Conservation (phyloP, 2,888 invertebrate genomes). For the Drosophila testacea region DNA sequence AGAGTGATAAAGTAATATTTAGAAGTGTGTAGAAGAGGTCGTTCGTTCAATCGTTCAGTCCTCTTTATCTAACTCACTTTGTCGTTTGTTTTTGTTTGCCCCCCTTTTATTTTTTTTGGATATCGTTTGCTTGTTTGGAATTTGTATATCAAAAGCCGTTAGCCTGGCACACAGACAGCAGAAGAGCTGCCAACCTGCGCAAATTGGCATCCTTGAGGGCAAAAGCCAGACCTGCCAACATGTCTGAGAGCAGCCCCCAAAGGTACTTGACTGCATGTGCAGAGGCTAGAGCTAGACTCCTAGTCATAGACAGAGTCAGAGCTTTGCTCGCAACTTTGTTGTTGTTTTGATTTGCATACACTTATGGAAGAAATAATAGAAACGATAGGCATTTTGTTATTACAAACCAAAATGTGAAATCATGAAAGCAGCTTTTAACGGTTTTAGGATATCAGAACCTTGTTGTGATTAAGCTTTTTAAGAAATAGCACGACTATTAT, state of each 20-base stretch:
- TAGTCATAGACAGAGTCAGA: neutral
- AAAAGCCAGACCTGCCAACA: conserved; percentile 46
- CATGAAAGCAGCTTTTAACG: no score
- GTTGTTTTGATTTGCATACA: conserved; percentile 60
- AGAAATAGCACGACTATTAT: no score
- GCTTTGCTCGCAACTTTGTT: conserved; percentile 41
- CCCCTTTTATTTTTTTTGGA: conserved; percentile 34
- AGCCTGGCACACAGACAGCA: conserved; percentile 53
- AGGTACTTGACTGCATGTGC: conserved; percentile 32
- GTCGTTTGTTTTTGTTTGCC: conserved; percentile 75
- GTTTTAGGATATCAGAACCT: no score
- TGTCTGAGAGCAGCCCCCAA: conserved; percentile 35
- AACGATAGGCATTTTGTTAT: no score
- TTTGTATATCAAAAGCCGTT: conserved; percentile 68
- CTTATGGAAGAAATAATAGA: no score
- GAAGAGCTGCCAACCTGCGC: conserved; percentile 71
- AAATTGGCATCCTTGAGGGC: conserved; percentile 72
- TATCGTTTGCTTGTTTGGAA: conserved; percentile 51
- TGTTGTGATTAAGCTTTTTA: no score
- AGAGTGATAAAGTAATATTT: conserved; percentile 16
- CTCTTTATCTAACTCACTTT: conserved; percentile 62
- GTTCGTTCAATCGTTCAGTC: conserved; percentile 36
- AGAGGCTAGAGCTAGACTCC: conserved; percentile 9
- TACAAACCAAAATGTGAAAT: no score
- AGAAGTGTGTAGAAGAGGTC: conserved; percentile 38